phyloP scores from a whole-genome alignment of 2,113 vertebrate species.

The Polypterus bichir region DNA sequence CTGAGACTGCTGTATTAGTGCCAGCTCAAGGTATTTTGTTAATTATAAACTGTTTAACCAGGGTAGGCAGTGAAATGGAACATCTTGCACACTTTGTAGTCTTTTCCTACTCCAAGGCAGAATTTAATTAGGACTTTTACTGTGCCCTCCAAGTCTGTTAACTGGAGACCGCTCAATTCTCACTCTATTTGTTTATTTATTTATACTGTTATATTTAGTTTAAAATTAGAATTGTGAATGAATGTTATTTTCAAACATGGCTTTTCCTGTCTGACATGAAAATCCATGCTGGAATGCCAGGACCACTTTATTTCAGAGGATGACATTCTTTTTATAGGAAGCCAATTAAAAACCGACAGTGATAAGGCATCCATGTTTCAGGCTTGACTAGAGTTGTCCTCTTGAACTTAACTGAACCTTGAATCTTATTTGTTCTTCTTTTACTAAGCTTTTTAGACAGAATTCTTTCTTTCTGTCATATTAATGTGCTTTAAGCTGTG shows the following conservation, averaged over 20 bases:
- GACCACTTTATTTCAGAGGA: conserved; percentile 2
- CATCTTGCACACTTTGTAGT: conserved; percentile 6
- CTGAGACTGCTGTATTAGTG: conserved; percentile 28
- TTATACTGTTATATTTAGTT: conserved; percentile 1
- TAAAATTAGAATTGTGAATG: not conserved
- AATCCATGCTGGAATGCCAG: conserved; percentile 8
- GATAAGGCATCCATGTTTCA: conserved; percentile 2
- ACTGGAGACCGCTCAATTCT: not conserved
- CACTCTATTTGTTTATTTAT: conserved; percentile 1
- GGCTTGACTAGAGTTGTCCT: conserved; percentile 17
- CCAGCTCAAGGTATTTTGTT: conserved; percentile 24
- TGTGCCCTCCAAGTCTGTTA: not conserved
- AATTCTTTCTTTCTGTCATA: too few relatives aligned
- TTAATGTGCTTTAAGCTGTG: too few relatives aligned
- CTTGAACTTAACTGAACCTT: conserved; percentile 22
- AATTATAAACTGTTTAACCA: conserved; percentile 40
- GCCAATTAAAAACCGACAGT: conserved; percentile 29
- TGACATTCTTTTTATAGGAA: conserved; percentile 15
- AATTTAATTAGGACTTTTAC: conserved; percentile 8
- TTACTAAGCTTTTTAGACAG: conserved; percentile 1
- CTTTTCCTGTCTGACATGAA: conserved; percentile 16
- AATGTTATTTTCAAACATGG: not conserved
- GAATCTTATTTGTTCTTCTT: conserved; percentile 7
- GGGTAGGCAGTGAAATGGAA: conserved; percentile 31
- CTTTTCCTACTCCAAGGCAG: conserved; percentile 25